Conservation (phyloP, 2,888 invertebrate genomes). For the Protophormia terraenovae region DNA sequence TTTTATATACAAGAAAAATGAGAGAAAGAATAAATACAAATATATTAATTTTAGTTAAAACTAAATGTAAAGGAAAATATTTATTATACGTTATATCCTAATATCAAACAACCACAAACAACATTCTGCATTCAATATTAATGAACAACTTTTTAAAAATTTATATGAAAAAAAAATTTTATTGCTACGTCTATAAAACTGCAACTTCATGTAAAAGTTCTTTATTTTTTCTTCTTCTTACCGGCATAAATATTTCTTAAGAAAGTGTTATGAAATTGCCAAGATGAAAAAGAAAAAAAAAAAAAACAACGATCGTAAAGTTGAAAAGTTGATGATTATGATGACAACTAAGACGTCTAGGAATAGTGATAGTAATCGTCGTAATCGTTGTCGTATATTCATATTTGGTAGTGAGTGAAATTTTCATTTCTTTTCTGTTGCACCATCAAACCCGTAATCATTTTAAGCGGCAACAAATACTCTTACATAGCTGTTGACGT, state of each 20-base stretch:
- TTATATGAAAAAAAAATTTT: slow-evolving; percentile 21
- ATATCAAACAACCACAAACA: slow-evolving; percentile 31
- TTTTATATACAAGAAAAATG: too few relatives aligned
- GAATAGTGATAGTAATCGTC: slow-evolving; percentile 54
- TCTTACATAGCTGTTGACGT: slow-evolving; percentile 42
- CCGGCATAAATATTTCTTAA: slow-evolving; percentile 23
- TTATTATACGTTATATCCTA: slow-evolving; percentile 15
- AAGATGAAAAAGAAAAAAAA: neutral
- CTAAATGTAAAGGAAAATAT: slow-evolving; percentile 40
- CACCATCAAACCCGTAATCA: neutral
- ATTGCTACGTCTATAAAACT: slow-evolving; percentile 44
- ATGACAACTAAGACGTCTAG: slow-evolving; percentile 63
- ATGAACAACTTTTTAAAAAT: slow-evolving; percentile 42
- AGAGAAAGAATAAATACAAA: too few relatives aligned
- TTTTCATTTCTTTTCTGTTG: neutral
- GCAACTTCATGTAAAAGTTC: slow-evolving; percentile 10
- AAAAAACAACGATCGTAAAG: slow-evolving; percentile 58
- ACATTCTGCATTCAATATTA: neutral
- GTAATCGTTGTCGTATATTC: slow-evolving; percentile 56
- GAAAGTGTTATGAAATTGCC: slow-evolving; percentile 49
- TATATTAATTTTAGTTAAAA: neutral
- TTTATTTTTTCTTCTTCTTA: neutral
- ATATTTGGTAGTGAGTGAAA: slow-evolving; percentile 42
- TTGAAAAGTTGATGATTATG: slow-evolving; percentile 69
- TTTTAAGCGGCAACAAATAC: slow-evolving; percentile 29